Evolutionary conservation across 2,888 invertebrate species (phyloP).

Genomic region (Hypselothyrea guttata): DNA sequence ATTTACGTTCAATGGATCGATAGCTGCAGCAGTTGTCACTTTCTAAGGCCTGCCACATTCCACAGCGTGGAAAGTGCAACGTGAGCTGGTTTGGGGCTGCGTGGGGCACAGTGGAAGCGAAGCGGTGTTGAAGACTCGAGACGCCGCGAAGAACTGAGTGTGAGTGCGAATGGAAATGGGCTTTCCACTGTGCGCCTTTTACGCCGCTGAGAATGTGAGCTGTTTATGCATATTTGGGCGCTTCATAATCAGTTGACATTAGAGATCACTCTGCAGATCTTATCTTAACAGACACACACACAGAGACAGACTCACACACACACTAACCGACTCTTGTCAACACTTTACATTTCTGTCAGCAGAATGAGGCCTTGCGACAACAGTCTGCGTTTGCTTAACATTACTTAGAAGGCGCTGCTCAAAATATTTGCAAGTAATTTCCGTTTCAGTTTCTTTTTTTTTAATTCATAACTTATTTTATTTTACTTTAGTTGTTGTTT

Average conservation of each 20-base stretch:
- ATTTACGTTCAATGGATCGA: too few relatives aligned
- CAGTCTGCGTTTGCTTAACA: slow-evolving; percentile 23
- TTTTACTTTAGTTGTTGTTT: too few relatives aligned
- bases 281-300: slow-evolving; percentile 34
- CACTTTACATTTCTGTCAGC: slow-evolving; percentile 23
- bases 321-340: slow-evolving; percentile 1
- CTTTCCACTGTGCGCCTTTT: slow-evolving; percentile 25
- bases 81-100: not conserved
- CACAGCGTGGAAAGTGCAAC: slow-evolving; percentile 31
- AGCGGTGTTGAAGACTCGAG: slow-evolving; percentile 55
- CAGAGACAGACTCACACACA: slow-evolving; percentile 9
- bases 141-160: slow-evolving; percentile 43
- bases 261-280: slow-evolving; percentile 43
- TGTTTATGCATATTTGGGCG: slow-evolving; percentile 23
- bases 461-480: too few relatives aligned
- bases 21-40: slow-evolving; percentile 21
- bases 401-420: slow-evolving; percentile 4
- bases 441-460: not conserved
- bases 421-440: slow-evolving; percentile 26
- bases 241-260: slow-evolving; percentile 35
- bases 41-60: slow-evolving; percentile 23
- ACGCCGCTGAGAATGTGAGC: slow-evolving; percentile 8
- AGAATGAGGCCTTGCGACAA: slow-evolving; percentile 21
- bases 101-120: slow-evolving; percentile 10
- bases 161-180: slow-evolving; percentile 25